A percentile compares a stretch with the other conserved stretches of the same genome.
phyloP scores from a whole-genome alignment of 2,113 vertebrate genomes.

The Pygoscelis antarcticus region DNA sequence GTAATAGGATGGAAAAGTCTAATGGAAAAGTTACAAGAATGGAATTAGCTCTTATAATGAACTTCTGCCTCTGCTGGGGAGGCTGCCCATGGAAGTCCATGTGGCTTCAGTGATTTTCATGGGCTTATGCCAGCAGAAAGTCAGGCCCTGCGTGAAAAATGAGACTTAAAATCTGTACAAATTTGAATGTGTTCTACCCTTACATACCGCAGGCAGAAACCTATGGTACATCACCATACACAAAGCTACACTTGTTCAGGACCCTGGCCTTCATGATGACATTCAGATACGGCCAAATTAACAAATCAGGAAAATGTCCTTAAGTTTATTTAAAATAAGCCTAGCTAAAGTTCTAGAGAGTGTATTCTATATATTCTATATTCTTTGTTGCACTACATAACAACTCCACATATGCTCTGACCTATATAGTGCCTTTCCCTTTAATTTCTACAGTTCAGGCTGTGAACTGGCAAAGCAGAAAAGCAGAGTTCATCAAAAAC shows the following conservation, averaged over 20 bases:
- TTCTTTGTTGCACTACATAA: neutral
- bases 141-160: neutral
- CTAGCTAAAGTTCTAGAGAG: neutral
- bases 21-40: neutral
- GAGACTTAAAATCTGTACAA: neutral
- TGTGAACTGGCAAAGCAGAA: conserved; percentile 29
- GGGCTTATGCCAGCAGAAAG: neutral
- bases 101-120: neutral
- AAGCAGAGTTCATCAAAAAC: conserved; percentile 52
- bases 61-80: neutral
- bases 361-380: neutral
- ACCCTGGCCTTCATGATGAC: neutral
- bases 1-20: neutral
- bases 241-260: rapidly evolving
- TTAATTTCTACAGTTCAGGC: neutral
- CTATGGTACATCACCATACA: neutral
- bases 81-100: neutral
- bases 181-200: neutral
- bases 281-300: rapidly evolving
- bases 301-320: neutral
- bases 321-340: neutral
- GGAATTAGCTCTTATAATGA: neutral
- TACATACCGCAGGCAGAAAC: neutral
- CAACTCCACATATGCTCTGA: neutral
- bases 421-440: neutral